Conservation (phyloP, 2,113 vertebrate species). For the Epinephelus lanceolatus region DNA sequence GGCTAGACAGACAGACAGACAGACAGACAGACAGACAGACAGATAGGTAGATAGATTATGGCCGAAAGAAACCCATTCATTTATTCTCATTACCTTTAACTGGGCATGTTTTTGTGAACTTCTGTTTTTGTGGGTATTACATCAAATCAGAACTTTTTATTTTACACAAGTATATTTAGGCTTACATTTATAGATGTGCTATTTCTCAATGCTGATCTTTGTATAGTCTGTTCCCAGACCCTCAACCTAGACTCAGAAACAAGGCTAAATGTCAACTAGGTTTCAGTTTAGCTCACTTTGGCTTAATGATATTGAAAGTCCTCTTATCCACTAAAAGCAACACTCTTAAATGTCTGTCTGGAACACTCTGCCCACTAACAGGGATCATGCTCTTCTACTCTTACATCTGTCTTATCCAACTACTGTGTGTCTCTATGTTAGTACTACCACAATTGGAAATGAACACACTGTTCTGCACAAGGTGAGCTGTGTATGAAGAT, state of each 20-base stretch:
- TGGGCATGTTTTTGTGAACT: neutral
- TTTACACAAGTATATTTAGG: neutral
- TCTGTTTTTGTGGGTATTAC: constrained; percentile 18
- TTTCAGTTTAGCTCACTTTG: constrained; percentile 16
- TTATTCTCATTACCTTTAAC: neutral
- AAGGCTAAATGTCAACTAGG: neutral
- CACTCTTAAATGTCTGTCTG: constrained; percentile 39
- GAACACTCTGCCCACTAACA: constrained; percentile 45
- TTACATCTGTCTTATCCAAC: constrained; percentile 13
- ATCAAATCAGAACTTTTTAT: constrained; percentile 7
- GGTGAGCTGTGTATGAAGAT: neutral
- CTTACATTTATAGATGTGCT: no score
- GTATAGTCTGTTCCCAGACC: no score
- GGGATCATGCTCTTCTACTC: constrained; percentile 38
- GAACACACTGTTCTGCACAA: constrained; percentile 55
- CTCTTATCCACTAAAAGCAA: constrained; percentile 18
- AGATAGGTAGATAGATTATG: no score
- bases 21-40: no score
- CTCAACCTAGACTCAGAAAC: constrained; percentile 4
- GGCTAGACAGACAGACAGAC: no score
- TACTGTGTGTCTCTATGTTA: constrained; percentile 23
- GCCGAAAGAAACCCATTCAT: neutral
- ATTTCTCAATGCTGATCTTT: no score
- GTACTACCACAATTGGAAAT: constrained; percentile 3
- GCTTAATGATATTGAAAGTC: constrained; percentile 9